phyloP scores from a whole-genome alignment of 2,797 vertebrate genomes.

The Molossus molossus region DNA sequence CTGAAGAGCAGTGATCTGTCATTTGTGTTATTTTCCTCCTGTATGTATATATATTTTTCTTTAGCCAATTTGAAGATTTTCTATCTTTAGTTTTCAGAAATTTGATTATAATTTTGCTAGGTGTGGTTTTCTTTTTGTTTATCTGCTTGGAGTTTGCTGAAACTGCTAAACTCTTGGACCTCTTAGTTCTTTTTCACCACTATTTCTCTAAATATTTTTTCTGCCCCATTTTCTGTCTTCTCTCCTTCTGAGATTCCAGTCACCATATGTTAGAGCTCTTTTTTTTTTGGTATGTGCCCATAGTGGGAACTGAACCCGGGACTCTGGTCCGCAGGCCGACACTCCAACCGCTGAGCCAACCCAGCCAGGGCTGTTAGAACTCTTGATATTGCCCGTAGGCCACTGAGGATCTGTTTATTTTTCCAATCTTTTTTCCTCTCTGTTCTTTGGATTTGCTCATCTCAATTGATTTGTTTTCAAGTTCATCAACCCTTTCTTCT shows the following conservation, averaged over 20 bases:
- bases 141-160: not conserved
- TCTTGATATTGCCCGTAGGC: not conserved
- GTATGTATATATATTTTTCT: not conserved
- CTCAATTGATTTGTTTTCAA: constrained; percentile 9
- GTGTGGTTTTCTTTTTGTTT: not conserved
- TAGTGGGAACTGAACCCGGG: no score
- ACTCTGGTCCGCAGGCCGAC: no score
- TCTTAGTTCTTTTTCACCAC: not conserved
- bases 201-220: constrained; percentile 57
- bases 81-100: not conserved
- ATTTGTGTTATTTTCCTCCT: not conserved
- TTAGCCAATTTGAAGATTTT: constrained; percentile 20
- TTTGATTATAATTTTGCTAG: not conserved
- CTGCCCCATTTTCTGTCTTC: not conserved
- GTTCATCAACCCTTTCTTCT: not conserved
- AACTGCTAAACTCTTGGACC: not conserved
- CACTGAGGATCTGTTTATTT: not conserved
- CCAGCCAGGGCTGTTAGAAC: not conserved
- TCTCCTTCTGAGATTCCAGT: not conserved
- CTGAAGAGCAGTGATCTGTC: not conserved
- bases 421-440: not conserved
- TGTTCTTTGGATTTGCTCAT: not conserved
- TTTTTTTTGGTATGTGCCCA: no score
- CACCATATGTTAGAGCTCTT: not conserved
- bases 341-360: no score